A percentile compares a stretch with the other conserved stretches of the same genome.
Evolutionary conservation across 2,888 invertebrate genomes (phyloP).

Genomic region (Leptodirus hochenwartii): DNA sequence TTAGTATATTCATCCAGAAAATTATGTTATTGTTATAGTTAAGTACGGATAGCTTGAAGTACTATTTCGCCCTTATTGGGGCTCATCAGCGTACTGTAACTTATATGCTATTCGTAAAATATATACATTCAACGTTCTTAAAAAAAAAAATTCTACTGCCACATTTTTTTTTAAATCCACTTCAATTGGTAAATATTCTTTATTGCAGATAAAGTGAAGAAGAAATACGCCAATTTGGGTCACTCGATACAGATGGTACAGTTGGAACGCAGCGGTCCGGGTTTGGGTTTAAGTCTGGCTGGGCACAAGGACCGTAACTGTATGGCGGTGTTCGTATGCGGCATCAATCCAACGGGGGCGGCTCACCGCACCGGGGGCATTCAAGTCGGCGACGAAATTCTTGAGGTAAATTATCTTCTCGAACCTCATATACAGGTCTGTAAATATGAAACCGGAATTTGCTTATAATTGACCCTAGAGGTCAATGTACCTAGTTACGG

Average conservation of each 20-base stretch:
- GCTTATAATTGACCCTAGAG: too few relatives aligned
- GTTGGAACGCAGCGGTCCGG: conserved; percentile 53
- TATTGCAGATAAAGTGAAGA: conserved; percentile 72
- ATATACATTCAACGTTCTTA: not conserved
- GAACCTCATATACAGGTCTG: too few relatives aligned
- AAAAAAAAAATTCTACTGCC: conserved; percentile 1
- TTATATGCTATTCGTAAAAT: too few relatives aligned
- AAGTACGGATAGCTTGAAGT: too few relatives aligned
- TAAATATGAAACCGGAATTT: too few relatives aligned
- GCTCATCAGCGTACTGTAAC: too few relatives aligned
- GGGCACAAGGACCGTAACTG: conserved; percentile 86
- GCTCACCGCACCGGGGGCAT: conserved; percentile 58
- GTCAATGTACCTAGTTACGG: too few relatives aligned
- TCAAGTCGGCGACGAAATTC: conserved; percentile 83
- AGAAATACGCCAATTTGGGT: conserved; percentile 74
- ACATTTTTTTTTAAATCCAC: conserved; percentile 1
- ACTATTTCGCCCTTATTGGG: too few relatives aligned
- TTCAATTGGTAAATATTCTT: conserved; percentile 4
- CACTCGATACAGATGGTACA: conserved; percentile 53
- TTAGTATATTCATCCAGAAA: too few relatives aligned
- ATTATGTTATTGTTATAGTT: too few relatives aligned
- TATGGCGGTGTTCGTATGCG: conserved; percentile 94
- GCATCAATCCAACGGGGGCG: conserved; percentile 77
- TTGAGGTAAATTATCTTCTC: too few relatives aligned
- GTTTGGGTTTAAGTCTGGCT: conserved; percentile 80